Evolutionary conservation across 2,888 invertebrate genomes (phyloP), one percentile per base, ranked within the genome.

Genomic region (Diadegma fenestrale): DNA sequence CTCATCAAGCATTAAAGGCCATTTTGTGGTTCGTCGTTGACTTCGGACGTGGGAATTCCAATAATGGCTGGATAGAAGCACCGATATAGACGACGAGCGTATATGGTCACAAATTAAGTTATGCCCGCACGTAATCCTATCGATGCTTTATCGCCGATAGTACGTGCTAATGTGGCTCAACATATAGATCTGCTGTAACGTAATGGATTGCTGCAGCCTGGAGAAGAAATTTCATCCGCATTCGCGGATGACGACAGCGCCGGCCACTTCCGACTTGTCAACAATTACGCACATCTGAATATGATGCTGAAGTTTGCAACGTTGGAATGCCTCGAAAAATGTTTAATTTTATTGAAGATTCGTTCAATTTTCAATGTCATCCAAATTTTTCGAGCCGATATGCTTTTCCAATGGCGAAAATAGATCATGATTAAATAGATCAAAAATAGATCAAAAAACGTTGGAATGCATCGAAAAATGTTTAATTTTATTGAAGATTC

Each of bases 91-190:
- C 14, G 41, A 43, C 17, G 22, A 17, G 26, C 41, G n/a, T 73
- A 41, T 58, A 73, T 37, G 30, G 14, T 61, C 48, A 22, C 45
- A 41, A 78, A 82, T 78, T 43, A 78, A 78, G 78, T 82, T 82
- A 81, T 76, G 58, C 45, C 66, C 58, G 82, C 26, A 30, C 68
- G 26, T 78, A 82, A 82, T 77, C 78, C 77, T 58, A 58, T 82
- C 78, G 78, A 73, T 68, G 66, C 58, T 61, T 14, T 71, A 51
- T 30, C 48, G 30, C 14, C n/a, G 14, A 30, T 26, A 26, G 26
- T 58, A 58, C 26, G 58, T 26, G 58, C 58, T 58, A 26, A 58
- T 58, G 22, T 26, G 54, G 22, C 12, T 58, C 54, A 58, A 58
- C 26, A 22, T 58, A 58, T 58, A 26, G 58, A 58, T 58, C 26